phyloP scores from a whole-genome alignment of 2,797 vertebrate species.

The Triplophysa yarkandensis region DNA sequence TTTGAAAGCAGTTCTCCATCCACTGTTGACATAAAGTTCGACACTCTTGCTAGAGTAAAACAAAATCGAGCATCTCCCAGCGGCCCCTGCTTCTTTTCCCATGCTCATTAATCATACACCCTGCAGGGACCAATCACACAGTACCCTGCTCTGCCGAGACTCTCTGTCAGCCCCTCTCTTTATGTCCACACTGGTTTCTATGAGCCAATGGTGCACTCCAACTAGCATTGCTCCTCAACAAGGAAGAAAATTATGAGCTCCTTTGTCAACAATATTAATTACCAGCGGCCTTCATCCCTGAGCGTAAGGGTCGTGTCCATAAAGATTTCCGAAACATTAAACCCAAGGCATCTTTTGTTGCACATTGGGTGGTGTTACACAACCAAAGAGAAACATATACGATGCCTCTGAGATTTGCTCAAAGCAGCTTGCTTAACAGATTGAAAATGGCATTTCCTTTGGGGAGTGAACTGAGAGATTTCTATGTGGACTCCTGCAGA shows the following conservation, averaged over 20 bases:
- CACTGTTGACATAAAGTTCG: slow-evolving; percentile 51
- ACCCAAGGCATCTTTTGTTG: slow-evolving; percentile 71
- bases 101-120: slow-evolving; percentile 67
- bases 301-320: slow-evolving; percentile 61
- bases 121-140: slow-evolving; percentile 59
- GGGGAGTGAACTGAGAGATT: slow-evolving; percentile 60
- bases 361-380: slow-evolving; percentile 64
- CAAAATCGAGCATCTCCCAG: slow-evolving; percentile 44
- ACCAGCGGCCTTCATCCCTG: slow-evolving; percentile 55
- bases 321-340: slow-evolving; percentile 74
- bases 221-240: slow-evolving; percentile 30
- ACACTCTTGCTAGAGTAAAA: slow-evolving; percentile 34
- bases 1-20: slow-evolving; percentile 10
- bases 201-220: slow-evolving; percentile 33
- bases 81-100: slow-evolving; percentile 60
- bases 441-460: slow-evolving; percentile 64
- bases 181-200: slow-evolving; percentile 47
- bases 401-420: slow-evolving; percentile 67
- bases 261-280: slow-evolving; percentile 63
- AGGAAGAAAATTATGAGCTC: slow-evolving; percentile 44
- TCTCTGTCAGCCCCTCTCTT: slow-evolving; percentile 49
- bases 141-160: slow-evolving; percentile 47
- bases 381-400: slow-evolving; percentile 73
- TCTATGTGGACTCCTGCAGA: slow-evolving; percentile 50
- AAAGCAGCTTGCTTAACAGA: slow-evolving; percentile 63